phyloP scores from a whole-genome alignment of 2,113 vertebrate species.

The Chionodraco myersi region DNA sequence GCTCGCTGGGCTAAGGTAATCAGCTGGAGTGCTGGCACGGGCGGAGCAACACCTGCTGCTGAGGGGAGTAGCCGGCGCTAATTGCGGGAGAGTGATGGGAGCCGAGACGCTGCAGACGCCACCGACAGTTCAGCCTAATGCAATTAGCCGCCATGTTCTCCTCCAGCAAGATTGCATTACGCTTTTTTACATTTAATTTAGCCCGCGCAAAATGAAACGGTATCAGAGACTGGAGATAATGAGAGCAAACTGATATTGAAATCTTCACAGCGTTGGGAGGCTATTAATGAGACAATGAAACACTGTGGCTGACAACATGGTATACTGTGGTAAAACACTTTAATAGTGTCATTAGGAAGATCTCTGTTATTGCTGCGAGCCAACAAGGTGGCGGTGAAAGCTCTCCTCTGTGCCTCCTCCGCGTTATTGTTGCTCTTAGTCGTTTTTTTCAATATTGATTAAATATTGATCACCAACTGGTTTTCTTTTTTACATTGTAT shows the following conservation, averaged over 20 bases:
- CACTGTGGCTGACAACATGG: slow-evolving; percentile 67
- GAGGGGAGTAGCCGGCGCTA: slow-evolving; percentile 71
- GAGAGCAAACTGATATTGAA: slow-evolving; percentile 77
- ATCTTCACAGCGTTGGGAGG: slow-evolving; percentile 70
- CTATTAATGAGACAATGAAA: slow-evolving; percentile 77
- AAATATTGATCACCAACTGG: slow-evolving; percentile 61
- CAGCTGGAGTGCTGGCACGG: slow-evolving; percentile 79
- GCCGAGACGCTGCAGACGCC: slow-evolving; percentile 58
- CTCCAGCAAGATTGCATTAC: slow-evolving; percentile 77
- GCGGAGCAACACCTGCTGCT: slow-evolving; percentile 79
- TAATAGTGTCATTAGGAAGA: slow-evolving; percentile 66
- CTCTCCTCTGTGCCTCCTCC: slow-evolving; percentile 27
- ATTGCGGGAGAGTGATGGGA: slow-evolving; percentile 73
- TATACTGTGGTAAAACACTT: slow-evolving; percentile 64
- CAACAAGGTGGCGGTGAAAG: slow-evolving; percentile 41
- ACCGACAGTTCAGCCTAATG: slow-evolving; percentile 73
- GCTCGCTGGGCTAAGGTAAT: slow-evolving; percentile 70
- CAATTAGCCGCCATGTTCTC: slow-evolving; percentile 79
- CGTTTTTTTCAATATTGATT: slow-evolving; percentile 57
- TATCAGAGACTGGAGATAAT: slow-evolving; percentile 80
- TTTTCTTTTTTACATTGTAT: slow-evolving; percentile 47
- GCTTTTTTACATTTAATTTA: slow-evolving; percentile 82
- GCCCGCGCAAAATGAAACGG: slow-evolving; percentile 75
- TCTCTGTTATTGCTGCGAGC: slow-evolving; percentile 46
- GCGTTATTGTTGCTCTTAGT: slow-evolving; percentile 2